These are phyloP conservation scores for Ciconia maguari DNA, from an alignment of 2,113 vertebrate genomes.

Conservation along the genomic window DNA sequence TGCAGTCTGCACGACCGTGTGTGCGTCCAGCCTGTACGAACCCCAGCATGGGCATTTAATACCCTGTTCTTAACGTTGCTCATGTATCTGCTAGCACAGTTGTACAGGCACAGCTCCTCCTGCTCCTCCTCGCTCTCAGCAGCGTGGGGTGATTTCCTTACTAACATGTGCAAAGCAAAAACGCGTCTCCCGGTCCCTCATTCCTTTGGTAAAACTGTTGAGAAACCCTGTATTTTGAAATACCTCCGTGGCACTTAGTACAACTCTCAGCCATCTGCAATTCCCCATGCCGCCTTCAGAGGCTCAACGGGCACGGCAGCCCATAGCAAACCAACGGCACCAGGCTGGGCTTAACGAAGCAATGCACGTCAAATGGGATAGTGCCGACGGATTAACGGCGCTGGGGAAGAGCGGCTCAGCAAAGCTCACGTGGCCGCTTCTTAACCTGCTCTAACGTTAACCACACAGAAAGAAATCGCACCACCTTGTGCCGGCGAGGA, in stretches of 20 bases:
- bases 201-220: neutral
- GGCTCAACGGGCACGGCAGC: neutral
- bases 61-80: neutral
- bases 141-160: neutral
- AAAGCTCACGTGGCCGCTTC: neutral
- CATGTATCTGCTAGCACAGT: accelerated
- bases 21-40: neutral
- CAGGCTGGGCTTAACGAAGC: neutral
- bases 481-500: neutral
- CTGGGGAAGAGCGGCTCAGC: neutral
- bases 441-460: neutral
- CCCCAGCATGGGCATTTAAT: accelerated
- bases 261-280: accelerated
- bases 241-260: neutral
- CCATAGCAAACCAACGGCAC: neutral
- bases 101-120: neutral
- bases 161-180: neutral
- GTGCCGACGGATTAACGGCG: no score
- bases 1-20: accelerated
- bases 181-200: accelerated
- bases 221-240: neutral
- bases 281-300: neutral
- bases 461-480: neutral
- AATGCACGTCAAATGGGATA: accelerated
- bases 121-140: neutral